Conservation (phyloP, 2,888 invertebrate genomes). For the Marronus borbonicus region DNA sequence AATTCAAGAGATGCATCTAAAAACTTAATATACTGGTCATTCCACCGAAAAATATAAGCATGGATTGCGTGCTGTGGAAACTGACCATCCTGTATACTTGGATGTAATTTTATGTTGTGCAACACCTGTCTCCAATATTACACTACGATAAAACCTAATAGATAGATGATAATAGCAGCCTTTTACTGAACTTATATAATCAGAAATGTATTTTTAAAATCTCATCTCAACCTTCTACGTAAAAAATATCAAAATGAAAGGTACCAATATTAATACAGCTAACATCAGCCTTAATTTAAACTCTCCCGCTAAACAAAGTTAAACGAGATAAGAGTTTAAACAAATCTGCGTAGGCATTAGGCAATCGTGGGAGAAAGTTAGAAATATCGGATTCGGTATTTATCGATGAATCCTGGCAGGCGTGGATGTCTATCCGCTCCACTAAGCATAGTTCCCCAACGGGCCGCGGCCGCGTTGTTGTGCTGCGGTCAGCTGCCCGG, state of each 20-base stretch:
- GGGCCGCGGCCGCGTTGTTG: conserved; percentile 60
- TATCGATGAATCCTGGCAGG: conserved; percentile 59
- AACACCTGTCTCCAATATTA: no score
- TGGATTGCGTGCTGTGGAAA: no score
- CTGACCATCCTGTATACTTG: no score
- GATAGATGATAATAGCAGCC: no score
- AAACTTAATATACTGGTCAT: no score
- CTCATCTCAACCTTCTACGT: no score
- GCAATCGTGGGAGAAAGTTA: conserved; percentile 41
- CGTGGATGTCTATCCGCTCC: conserved; percentile 67
- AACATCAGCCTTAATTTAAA: not conserved
- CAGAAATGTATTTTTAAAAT: no score
- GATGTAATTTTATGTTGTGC: no score
- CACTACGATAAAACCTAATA: no score
- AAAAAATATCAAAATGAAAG: not conserved
- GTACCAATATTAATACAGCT: not conserved
- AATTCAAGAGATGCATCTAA: no score
- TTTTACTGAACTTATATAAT: no score
- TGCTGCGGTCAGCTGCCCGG: conserved; percentile 69
- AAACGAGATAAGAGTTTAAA: conserved; percentile 26
- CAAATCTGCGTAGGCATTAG: conserved; percentile 5
- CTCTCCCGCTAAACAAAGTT: not conserved
- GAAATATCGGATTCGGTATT: conserved; percentile 49
- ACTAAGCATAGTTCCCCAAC: conserved; percentile 68
- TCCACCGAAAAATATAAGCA: no score